Percentiles rank a stretch among this genome's conserved stretches.
Evolutionary conservation across 2,888 invertebrate genomes (phyloP).

Genomic region (Brassicogethes aeneus): DNA sequence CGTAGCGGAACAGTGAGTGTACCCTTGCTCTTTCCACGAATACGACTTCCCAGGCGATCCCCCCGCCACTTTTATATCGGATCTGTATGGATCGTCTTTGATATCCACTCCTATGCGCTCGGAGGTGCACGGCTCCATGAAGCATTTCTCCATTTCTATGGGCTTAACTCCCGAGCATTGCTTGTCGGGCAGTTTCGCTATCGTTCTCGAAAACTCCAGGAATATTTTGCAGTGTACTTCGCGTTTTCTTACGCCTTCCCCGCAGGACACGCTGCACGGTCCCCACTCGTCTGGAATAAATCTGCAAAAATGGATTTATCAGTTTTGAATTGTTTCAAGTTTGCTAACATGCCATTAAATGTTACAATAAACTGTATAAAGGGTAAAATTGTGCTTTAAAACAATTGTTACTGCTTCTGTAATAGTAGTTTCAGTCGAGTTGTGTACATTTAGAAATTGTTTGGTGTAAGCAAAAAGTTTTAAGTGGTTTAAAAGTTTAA

Average conservation of each 20-base stretch:
- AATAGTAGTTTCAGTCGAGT: not conserved
- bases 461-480: not conserved
- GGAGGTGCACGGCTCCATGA: constrained; percentile 64
- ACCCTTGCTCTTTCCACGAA: constrained; percentile 84
- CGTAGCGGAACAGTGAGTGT: constrained; percentile 88
- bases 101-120: constrained; percentile 41
- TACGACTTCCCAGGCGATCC: constrained; percentile 63
- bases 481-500: not conserved
- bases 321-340: no score
- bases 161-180: constrained; percentile 85
- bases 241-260: constrained; percentile 77
- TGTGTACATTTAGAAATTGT: not conserved
- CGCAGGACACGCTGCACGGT: constrained; percentile 78
- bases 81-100: constrained; percentile 41
- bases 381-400: not conserved
- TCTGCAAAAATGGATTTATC: constrained; percentile 52
- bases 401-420: not conserved
- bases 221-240: constrained; percentile 93
- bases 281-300: constrained; percentile 92
- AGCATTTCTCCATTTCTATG: constrained; percentile 69
- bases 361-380: no score
- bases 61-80: constrained; percentile 25
- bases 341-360: no score
- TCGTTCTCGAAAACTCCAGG: constrained; percentile 82
- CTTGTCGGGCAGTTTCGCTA: constrained; percentile 78